Evolutionary conservation across 2,113 vertebrate genomes (phyloP).

Genomic region (Stegastes partitus): DNA sequence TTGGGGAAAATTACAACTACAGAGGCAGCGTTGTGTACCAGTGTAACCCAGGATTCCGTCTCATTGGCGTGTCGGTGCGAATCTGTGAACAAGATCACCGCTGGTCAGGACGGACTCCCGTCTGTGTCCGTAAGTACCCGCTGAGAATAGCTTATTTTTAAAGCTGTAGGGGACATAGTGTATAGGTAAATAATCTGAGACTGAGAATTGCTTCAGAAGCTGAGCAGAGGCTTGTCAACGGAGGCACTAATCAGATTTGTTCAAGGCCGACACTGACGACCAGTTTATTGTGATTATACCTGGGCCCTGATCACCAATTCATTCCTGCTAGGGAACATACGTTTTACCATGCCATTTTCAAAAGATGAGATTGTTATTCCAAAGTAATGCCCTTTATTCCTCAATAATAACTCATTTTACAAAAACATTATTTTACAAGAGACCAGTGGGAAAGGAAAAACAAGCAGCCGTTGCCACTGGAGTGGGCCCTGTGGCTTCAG

Average conservation of each 20-base stretch:
- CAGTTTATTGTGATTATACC: constrained; percentile 26
- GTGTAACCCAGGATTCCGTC: constrained; percentile 94
- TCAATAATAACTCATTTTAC: background rate
- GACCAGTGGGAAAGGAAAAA: background rate
- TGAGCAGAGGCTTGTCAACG: background rate
- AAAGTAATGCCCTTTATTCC: background rate
- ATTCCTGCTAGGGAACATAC: background rate
- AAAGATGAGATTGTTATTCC: background rate
- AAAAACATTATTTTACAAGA: background rate
- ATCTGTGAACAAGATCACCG: constrained; percentile 98
- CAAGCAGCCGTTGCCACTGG: background rate
- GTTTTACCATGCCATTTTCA: background rate
- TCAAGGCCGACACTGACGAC: background rate
- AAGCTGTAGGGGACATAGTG: background rate
- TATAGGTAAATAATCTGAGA: background rate
- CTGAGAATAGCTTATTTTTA: background rate
- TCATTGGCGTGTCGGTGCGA: constrained; percentile 96
- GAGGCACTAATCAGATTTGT: constrained; percentile 3
- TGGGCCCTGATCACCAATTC: constrained; percentile 18
- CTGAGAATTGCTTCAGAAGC: background rate
- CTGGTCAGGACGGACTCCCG: constrained; percentile 95
- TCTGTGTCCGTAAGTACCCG: constrained; percentile 96
- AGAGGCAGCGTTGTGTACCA: constrained; percentile 98
- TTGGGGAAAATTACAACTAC: constrained; percentile 96
- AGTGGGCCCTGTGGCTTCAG: background rate